Conservation (phyloP, 2,797 vertebrate species). For the Lacerta bilineata region DNA sequence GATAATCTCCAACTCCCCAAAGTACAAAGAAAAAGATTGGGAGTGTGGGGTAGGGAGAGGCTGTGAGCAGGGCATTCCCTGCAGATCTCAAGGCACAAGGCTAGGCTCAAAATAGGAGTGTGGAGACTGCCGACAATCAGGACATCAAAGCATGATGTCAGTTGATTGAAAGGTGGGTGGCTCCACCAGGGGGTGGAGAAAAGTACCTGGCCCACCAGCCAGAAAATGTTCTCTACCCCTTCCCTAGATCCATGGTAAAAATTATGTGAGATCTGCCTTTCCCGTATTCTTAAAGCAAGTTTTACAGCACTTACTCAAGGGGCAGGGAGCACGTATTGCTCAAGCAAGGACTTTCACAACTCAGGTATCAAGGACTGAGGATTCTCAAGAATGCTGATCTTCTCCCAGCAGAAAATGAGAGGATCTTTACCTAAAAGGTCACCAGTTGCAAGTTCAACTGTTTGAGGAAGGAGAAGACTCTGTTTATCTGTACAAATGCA, state of each 20-base stretch:
- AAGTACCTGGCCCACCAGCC: too few species aligned
- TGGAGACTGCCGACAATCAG: background rate
- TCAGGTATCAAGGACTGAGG: background rate
- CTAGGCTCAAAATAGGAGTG: too few species aligned
- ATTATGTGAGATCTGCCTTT: background rate
- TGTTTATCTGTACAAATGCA: background rate
- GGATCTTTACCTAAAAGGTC: background rate
- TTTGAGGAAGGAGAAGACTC: background rate
- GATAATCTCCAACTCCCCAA: too few species aligned
- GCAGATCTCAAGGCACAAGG: too few species aligned
- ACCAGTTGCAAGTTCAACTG: background rate
- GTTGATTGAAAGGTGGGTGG: too few species aligned
- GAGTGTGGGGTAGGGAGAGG: too few species aligned
- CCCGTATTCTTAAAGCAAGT: background rate
- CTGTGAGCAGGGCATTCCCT: too few species aligned
- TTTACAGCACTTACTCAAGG: background rate
- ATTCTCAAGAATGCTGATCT: background rate
- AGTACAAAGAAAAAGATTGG: too few species aligned
- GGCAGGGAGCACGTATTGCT: too few species aligned
- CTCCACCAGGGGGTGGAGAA: too few species aligned
- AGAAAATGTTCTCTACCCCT: too few species aligned
- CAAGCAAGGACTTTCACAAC: background rate
- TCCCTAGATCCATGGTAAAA: background rate
- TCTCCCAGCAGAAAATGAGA: background rate
- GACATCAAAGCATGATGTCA: background rate